phyloP scores from a whole-genome alignment of 2,797 vertebrate genomes.

The Hippoglossus hippoglossus region DNA sequence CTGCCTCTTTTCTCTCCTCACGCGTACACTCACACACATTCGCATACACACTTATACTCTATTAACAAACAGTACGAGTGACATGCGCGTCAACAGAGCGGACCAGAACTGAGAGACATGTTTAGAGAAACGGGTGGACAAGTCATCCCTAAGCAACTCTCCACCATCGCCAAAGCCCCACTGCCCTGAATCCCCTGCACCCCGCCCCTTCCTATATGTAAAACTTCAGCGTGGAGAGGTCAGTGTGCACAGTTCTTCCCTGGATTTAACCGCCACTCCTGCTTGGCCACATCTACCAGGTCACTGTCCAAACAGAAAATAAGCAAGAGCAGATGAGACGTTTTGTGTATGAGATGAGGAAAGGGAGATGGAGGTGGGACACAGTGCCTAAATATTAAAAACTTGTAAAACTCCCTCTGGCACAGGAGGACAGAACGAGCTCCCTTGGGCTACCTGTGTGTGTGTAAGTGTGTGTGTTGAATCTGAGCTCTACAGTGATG shows the following conservation, averaged over 20 bases:
- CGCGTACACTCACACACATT: constrained; percentile 8
- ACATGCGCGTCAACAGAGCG: constrained; percentile 41
- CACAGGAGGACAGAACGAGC: constrained; percentile 44
- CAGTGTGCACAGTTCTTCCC: constrained; percentile 50
- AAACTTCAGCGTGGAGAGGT: constrained; percentile 44
- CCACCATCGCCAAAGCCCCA: constrained; percentile 54
- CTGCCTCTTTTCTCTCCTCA: constrained; percentile 29
- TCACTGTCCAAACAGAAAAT: constrained; percentile 55
- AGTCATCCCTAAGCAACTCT: constrained; percentile 72
- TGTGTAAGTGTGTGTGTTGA: constrained; percentile 24
- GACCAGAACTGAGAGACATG: constrained; percentile 71
- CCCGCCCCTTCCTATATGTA: constrained; percentile 43
- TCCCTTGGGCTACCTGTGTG: constrained; percentile 39
- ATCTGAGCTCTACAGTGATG: constrained; percentile 62
- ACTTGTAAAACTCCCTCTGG: constrained; percentile 34
- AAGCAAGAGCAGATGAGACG: constrained; percentile 53
- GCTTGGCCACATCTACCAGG: constrained; percentile 35
- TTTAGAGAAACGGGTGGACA: constrained; percentile 60
- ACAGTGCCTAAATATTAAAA: constrained; percentile 39
- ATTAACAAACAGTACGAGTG: constrained; percentile 49
- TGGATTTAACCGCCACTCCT: constrained; percentile 47
- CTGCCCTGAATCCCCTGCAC: constrained; percentile 35
- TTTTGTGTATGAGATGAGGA: constrained; percentile 45
- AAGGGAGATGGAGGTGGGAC: constrained; percentile 34
- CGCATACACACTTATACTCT: constrained; percentile 45